Evolutionary conservation across 2,113 vertebrate genomes (phyloP).

Genomic region (Proterorhinus semilunaris): DNA sequence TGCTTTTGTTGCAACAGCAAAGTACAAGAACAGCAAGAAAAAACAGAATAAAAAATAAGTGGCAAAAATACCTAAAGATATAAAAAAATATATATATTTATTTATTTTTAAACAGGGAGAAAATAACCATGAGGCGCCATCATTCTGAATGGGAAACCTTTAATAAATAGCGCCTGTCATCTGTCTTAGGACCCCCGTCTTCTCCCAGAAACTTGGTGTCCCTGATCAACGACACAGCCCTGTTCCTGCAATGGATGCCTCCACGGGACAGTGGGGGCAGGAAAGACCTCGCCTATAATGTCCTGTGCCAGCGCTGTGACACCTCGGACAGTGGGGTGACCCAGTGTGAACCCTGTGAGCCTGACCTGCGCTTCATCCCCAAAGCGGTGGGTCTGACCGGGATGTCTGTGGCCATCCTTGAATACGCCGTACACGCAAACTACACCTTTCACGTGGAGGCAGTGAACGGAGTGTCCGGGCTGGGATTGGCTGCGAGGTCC

Average conservation of each 20-base stretch:
- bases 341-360: slow-evolving; percentile 87
- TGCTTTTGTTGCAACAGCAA: no score
- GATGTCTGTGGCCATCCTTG: slow-evolving; percentile 88
- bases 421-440: slow-evolving; percentile 88
- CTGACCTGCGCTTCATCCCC: slow-evolving; percentile 90
- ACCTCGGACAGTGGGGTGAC: slow-evolving; percentile 45
- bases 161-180: not conserved
- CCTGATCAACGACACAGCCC: slow-evolving; percentile 93
- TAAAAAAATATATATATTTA: no score
- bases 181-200: slow-evolving; percentile 82
- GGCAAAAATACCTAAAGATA: no score
- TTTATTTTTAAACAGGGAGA: no score
- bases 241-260: slow-evolving; percentile 94
- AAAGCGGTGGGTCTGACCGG: slow-evolving; percentile 85
- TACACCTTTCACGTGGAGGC: slow-evolving; percentile 97
- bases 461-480: slow-evolving; percentile 89
- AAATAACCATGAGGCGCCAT: not conserved
- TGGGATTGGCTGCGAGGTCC: slow-evolving; percentile 83
- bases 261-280: slow-evolving; percentile 91
- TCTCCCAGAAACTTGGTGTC: slow-evolving; percentile 86
- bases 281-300: slow-evolving; percentile 91
- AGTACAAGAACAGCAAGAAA: no score
- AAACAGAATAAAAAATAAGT: no score
- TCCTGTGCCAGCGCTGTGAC: slow-evolving; percentile 90
- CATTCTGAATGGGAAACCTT: not conserved